Evolutionary conservation across 2,888 invertebrate species (phyloP).

Genomic region (Yponomeuta cagnagella): DNA sequence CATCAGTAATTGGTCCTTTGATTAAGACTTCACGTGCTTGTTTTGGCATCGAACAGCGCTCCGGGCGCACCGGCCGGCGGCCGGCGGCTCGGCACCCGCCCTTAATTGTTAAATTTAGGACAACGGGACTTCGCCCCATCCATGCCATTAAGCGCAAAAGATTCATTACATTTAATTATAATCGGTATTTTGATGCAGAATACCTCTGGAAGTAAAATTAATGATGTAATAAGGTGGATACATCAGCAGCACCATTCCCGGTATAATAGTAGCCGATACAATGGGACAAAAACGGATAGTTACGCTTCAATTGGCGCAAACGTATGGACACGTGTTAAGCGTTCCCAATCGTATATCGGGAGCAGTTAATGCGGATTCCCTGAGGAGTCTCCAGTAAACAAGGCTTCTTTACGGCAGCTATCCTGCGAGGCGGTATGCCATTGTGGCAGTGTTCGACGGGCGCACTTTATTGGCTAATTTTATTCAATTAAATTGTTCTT

Average conservation of each 20-base stretch:
- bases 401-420: slow-evolving; percentile 55
- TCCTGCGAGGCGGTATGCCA: slow-evolving; percentile 60
- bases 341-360: slow-evolving; percentile 46
- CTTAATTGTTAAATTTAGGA: slow-evolving; percentile 38
- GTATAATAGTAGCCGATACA: slow-evolving; percentile 1
- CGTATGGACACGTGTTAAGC: slow-evolving; percentile 41
- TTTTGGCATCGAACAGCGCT: slow-evolving; percentile 28
- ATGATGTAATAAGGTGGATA: neutral
- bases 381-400: slow-evolving; percentile 56
- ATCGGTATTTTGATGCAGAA: neutral
- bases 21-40: slow-evolving; percentile 42
- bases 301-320: slow-evolving; percentile 27
- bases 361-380: slow-evolving; percentile 63
- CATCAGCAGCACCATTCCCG: neutral
- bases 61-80: slow-evolving; percentile 11
- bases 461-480: slow-evolving; percentile 73
- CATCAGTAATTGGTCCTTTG: slow-evolving; percentile 35
- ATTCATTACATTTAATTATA: slow-evolving; percentile 12
- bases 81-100: slow-evolving; percentile 22
- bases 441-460: slow-evolving; percentile 60
- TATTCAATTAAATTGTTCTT: slow-evolving; percentile 72
- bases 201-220: neutral
- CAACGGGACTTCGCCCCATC: slow-evolving; percentile 27
- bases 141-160: slow-evolving; percentile 10
- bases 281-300: slow-evolving; percentile 10